Conservation (phyloP, 2,113 vertebrate species). For the Silurus meridionalis region DNA sequence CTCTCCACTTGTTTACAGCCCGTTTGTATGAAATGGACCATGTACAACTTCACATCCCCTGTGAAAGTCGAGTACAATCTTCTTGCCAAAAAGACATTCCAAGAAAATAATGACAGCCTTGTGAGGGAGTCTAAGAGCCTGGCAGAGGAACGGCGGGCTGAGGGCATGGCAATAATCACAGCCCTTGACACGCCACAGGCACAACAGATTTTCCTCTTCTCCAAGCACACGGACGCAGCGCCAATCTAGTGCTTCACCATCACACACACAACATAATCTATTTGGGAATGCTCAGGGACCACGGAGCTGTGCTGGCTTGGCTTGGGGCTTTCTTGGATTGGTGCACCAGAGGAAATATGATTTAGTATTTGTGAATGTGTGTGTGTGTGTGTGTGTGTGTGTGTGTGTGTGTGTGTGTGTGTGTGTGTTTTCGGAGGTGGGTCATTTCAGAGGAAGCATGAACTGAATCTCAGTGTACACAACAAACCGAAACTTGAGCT, state of each 20-base stretch:
- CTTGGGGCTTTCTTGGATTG: conserved; percentile 56
- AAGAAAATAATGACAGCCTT: conserved; percentile 74
- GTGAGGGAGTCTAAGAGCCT: conserved; percentile 68
- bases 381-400: conserved; percentile 41
- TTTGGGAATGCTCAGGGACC: conserved; percentile 63
- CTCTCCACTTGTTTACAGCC: conserved; percentile 45
- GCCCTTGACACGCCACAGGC: conserved; percentile 66
- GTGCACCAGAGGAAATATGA: conserved; percentile 57
- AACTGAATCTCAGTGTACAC: conserved; percentile 36
- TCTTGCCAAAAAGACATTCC: conserved; percentile 37
- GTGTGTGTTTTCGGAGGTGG: conserved; percentile 34
- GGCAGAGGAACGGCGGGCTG: conserved; percentile 64
- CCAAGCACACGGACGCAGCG: conserved; percentile 66
- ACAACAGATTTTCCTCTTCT: conserved; percentile 71
- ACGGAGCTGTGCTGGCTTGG: conserved; percentile 60
- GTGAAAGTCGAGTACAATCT: conserved; percentile 65
- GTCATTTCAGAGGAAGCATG: conserved; percentile 48
- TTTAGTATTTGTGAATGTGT: not conserved
- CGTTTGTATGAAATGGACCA: conserved; percentile 52
- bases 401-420: not conserved
- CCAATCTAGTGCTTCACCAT: conserved; percentile 63
- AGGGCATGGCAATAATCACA: conserved; percentile 73
- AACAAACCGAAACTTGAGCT: conserved; percentile 17
- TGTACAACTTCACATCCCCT: conserved; percentile 26
- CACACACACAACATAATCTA: conserved; percentile 67